These are phyloP conservation scores for Otolemur crassicaudatus DNA, from an alignment of 2,797 vertebrate genomes.

Conservation along the genomic window DNA sequence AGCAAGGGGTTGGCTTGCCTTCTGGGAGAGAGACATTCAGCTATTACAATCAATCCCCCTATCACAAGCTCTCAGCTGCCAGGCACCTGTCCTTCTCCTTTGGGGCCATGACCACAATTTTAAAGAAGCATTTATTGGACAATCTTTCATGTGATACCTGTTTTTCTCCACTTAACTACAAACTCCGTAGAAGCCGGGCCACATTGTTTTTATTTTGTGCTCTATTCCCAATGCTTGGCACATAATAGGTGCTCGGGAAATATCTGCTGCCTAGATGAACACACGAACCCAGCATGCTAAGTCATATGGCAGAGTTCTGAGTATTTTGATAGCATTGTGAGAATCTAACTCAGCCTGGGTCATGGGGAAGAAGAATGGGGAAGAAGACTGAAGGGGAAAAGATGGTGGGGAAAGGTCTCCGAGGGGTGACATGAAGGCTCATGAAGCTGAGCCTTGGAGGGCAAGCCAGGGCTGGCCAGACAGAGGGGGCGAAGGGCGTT, in stretches of 20 bases:
- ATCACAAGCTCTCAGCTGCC: background rate
- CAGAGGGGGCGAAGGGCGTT: background rate
- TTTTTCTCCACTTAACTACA: background rate
- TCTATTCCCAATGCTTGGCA: background rate
- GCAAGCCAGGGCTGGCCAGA: background rate
- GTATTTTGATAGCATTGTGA: background rate
- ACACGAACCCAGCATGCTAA: accelerated
- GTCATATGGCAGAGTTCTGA: accelerated
- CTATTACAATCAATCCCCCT: accelerated
- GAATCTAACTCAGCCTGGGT: background rate
- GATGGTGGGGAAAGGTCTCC: background rate
- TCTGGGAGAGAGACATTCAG: background rate
- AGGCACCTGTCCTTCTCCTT: background rate
- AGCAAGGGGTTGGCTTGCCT: background rate
- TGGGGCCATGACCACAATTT: background rate
- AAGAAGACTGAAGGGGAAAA: background rate
- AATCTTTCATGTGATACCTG: background rate
- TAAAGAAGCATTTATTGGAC: background rate
- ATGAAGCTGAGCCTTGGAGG: background rate
- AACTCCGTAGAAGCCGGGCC: background rate
- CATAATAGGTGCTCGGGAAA: background rate
- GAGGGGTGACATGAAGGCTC: background rate
- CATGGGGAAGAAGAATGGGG: background rate
- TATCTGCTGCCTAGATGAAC: background rate
- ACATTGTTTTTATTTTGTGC: background rate